These are phyloP conservation scores for Austrofundulus limnaeus DNA, from an alignment of 2,113 vertebrate genomes.

Conservation along the genomic window DNA sequence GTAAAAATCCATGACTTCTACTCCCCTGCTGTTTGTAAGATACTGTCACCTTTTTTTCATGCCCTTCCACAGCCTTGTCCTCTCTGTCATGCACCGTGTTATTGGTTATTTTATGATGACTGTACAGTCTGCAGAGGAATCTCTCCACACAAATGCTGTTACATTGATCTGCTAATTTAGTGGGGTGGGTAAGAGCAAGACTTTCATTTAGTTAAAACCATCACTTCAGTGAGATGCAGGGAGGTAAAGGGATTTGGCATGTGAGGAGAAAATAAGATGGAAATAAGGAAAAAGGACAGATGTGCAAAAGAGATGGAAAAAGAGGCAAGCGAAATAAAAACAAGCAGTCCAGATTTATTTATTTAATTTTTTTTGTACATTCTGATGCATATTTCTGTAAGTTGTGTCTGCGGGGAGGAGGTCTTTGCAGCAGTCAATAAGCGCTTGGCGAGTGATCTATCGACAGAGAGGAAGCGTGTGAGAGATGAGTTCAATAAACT, in stretches of 20 bases:
- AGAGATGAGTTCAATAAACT: constrained; percentile 78
- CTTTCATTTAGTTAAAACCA: constrained; percentile 69
- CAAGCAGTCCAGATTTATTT: neutral
- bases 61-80: constrained; percentile 31
- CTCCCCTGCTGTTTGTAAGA: constrained; percentile 37
- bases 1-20: constrained; percentile 50
- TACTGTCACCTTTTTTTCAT: constrained; percentile 34
- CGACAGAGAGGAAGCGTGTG: constrained; percentile 60
- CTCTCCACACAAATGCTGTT: constrained; percentile 38
- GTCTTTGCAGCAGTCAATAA: constrained; percentile 62
- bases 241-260: constrained; percentile 37
- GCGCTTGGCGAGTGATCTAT: constrained; percentile 70
- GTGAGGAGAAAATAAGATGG: constrained; percentile 18
- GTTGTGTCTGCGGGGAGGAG: constrained; percentile 36
- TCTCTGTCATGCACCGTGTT: constrained; percentile 16
- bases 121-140: constrained; percentile 29
- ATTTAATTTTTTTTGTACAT: neutral
- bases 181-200: constrained; percentile 53
- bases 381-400: neutral
- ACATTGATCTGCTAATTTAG: constrained; percentile 66
- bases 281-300: neutral
- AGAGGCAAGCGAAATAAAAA: neutral
- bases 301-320: neutral
- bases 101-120: constrained; percentile 43
- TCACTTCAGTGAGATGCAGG: constrained; percentile 55